phyloP scores from a whole-genome alignment of 2,888 invertebrate species.

The Syrphus vitripennis region DNA sequence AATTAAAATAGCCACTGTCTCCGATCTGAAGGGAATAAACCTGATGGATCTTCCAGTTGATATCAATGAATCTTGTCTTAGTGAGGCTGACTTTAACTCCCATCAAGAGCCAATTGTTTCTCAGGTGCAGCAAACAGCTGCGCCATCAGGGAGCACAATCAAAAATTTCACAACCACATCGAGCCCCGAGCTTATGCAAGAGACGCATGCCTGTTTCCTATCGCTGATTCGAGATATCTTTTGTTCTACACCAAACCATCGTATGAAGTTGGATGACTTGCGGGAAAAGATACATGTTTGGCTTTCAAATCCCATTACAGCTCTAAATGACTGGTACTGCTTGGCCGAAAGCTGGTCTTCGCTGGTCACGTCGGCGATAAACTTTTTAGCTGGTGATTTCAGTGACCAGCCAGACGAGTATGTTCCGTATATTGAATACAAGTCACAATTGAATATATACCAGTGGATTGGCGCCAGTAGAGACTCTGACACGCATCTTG shows the following conservation, averaged over 20 bases:
- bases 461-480: conserved; percentile 96
- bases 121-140: conserved; percentile 2
- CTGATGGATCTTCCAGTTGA: conserved; percentile 91
- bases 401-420: conserved; percentile 92
- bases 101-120: conserved; percentile 14
- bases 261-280: conserved; percentile 89
- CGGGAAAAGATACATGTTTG: conserved; percentile 88
- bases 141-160: conserved; percentile 4
- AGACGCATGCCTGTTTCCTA: conserved; percentile 92
- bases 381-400: conserved; percentile 92
- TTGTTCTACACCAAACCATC: conserved; percentile 91
- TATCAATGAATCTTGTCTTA: conserved; percentile 83
- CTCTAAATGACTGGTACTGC: conserved; percentile 90
- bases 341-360: conserved; percentile 88
- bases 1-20: conserved; percentile 62
- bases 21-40: conserved; percentile 85
- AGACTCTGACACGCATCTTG: conserved; percentile 91
- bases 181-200: conserved; percentile 86
- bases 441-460: conserved; percentile 85
- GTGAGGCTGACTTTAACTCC: conserved; percentile 56
- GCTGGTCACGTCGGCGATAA: conserved; percentile 89
- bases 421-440: conserved; percentile 93
- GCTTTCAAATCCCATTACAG: conserved; percentile 90
- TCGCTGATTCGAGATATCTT: conserved; percentile 94
- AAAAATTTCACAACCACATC: conserved; percentile 41